Conservation (phyloP, 2,888 invertebrate genomes). For the Baronia brevicornis region DNA sequence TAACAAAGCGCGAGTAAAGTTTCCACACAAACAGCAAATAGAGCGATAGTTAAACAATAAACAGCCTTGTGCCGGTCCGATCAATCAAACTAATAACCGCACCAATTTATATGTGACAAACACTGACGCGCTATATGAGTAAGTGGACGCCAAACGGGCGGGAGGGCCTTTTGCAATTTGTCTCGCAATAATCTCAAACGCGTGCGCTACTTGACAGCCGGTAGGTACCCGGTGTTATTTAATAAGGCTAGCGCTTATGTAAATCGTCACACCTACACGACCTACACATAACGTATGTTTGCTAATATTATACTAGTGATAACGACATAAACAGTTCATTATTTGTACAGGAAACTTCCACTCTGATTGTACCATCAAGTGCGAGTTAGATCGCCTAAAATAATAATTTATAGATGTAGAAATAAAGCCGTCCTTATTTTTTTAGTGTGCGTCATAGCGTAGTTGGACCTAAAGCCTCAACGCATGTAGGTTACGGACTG, state of each 20-base stretch:
- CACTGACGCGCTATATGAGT: slow-evolving; percentile 24
- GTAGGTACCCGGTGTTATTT: slow-evolving; percentile 31
- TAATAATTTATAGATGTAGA: too few species aligned
- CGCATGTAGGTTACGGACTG: too few species aligned
- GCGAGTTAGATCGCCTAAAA: background rate
- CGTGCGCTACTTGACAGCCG: slow-evolving; percentile 31
- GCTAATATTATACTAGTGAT: too few species aligned
- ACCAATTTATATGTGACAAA: slow-evolving; percentile 29
- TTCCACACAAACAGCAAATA: too few species aligned
- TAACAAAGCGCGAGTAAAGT: too few species aligned
- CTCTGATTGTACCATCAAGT: too few species aligned
- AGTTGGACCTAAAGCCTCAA: too few species aligned
- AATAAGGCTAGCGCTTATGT: slow-evolving; percentile 32
- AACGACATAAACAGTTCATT: slow-evolving; percentile 19
- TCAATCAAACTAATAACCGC: slow-evolving; percentile 32
- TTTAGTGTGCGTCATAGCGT: too few species aligned
- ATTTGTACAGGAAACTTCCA: too few species aligned
- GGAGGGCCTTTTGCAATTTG: slow-evolving; percentile 26
- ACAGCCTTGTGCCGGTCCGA: slow-evolving; percentile 22
- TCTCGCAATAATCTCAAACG: slow-evolving; percentile 22
- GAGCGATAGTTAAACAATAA: too few species aligned
- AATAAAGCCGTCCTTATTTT: too few species aligned
- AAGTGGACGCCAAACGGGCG: slow-evolving; percentile 25
- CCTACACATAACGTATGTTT: too few species aligned
- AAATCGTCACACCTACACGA: slow-evolving; percentile 29